Evolutionary conservation across 2,797 vertebrate genomes (phyloP), one percentile per base, ranked within the genome.

Genomic region (Rhinichthys osculus): DNA sequence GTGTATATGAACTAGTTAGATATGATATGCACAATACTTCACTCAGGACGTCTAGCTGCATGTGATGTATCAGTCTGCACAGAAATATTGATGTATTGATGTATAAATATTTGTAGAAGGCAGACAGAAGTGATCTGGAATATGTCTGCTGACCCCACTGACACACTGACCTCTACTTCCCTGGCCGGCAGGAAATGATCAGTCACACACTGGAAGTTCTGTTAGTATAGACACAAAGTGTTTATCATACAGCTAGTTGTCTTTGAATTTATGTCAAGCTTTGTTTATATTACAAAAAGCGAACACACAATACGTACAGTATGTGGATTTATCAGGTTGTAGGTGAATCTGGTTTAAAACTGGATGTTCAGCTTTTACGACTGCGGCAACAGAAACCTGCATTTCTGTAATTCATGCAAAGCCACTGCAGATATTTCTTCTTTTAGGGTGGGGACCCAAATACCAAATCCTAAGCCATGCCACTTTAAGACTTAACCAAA

Each of bases 101-200:
- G 50, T 19, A 50, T 50, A 52, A 86, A 89, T 89, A 88, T 86
- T 88, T 88, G 81, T 52, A 79, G 19, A 83, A 78, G 54, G 40
- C 77, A 80, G 84, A 72, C 40, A 62, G 57, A 59, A 11, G 81
- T 67, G 54, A 85, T 85, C 84, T 88, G 77, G 78, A 42, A 62
- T 17, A 66, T 71, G 69, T 87, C 85, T 72, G 30, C 16, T 17
- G 66, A 70, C 69, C 33, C 35, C 23, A 74, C 17, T 69, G 38
- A 57, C 64, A 50, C 30, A 71, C 42, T 73, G 64, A 77, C 86
- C 79, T 77, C 64, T 23, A 42, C 40, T 76, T 80, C 50, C 69
- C 78, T 77, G 57, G 17, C 70, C 38, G 50, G 67, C 77, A 82
- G 86, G 86, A 90, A 88, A 87, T 42, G 7, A 72, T 86, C 72